Evolutionary conservation across 2,888 invertebrate genomes (phyloP), one percentile per base, ranked within the genome.

Genomic region (Apamea sordens): DNA sequence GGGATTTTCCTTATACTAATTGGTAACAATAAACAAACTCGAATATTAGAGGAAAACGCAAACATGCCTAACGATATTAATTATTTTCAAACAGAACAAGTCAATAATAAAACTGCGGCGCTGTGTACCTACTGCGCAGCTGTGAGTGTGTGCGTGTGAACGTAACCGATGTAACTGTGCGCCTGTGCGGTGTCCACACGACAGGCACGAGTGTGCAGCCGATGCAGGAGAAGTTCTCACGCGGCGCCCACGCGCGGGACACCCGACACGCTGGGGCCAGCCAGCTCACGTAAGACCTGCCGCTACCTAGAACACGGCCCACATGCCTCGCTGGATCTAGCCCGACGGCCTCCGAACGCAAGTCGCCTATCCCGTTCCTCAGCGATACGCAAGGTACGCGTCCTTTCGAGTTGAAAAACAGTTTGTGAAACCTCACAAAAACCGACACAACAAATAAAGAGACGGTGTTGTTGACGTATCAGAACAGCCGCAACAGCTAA

Each of bases 1-100:
- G 78, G 86, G 84, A 88, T 92, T 92, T 92, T 92, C 93, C 92
- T 92, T 79, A 70, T 90, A 88, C 88, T 92, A 90, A 91, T 91
- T 90, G 86, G 89, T 87, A 80, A 89, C 86, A 87, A 90, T 90
- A 91, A 92, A 92, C 88, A 91, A 89, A 89, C 84, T 86, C 77
- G 70, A 86, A 83, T 83, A 87, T 86, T 89, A 79, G 85, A 90
- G 92, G 92, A 92, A 92, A 92, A 92, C 76, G 85, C 84, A 86
- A 89, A 88, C 84, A 89, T 86, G 79, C 86, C 89, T 83, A 89
- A 80, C 80, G 74, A 84, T 81, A 86, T 89, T 90, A 90, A 89
- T 89, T 88, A 90, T 86, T 86, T 88, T 86, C 80, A 84, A 86
- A 86, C 85, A 85, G 73, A 86, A 82, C 86, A 79, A 88, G 81